Evolutionary conservation across 2,888 invertebrate genomes (phyloP).

Genomic region (Clanis bilineata): DNA sequence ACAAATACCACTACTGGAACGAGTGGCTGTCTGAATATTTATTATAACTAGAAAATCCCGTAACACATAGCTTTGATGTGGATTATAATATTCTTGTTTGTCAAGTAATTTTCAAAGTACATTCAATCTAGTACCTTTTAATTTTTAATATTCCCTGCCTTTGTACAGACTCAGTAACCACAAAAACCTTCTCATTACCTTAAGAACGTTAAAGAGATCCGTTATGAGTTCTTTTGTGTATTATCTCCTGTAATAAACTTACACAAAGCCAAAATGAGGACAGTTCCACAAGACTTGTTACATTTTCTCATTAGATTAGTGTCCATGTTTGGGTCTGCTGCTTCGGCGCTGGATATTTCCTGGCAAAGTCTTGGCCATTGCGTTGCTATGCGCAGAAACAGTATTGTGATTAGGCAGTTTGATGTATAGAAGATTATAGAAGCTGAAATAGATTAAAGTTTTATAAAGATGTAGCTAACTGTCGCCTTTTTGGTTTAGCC

Average conservation of each 20-base stretch:
- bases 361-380: constrained; percentile 49
- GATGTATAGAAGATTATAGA: not conserved
- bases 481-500: no score
- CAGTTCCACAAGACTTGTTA: constrained; percentile 39
- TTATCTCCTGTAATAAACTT: constrained; percentile 26
- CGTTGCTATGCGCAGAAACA: not conserved
- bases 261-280: constrained; percentile 50
- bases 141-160: not conserved
- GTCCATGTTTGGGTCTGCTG: constrained; percentile 48
- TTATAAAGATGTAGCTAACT: no score
- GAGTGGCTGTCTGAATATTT: no score
- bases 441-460: no score
- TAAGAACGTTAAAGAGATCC: not conserved
- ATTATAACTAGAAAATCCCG: no score
- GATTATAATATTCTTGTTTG: no score
- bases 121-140: no score
- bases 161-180: not conserved
- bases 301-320: constrained; percentile 42
- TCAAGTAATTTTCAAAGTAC: no score
- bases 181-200: not conserved
- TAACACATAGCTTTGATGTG: no score
- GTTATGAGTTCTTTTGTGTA: constrained; percentile 3
- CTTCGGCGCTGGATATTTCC: constrained; percentile 48
- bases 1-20: no score
- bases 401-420: not conserved